Conservation (phyloP, 2,113 vertebrate species). For the Tricholaema leucomelas region DNA sequence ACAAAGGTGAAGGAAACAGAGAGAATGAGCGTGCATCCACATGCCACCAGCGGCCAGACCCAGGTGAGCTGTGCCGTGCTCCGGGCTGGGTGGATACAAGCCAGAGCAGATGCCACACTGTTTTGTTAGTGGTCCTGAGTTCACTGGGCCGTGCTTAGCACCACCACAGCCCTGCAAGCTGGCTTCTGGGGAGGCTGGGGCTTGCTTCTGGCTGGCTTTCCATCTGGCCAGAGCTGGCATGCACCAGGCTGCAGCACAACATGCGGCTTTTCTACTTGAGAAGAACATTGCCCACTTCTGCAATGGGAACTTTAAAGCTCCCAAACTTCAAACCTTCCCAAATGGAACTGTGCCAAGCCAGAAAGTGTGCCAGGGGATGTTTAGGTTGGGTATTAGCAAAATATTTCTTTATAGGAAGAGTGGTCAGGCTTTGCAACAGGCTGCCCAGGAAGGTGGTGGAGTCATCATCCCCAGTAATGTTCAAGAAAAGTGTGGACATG, state of each 20-base stretch:
- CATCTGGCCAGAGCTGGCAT: not conserved
- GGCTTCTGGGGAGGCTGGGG: not conserved
- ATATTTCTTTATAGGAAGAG: no score
- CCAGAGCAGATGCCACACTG: not conserved
- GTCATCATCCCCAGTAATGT: no score
- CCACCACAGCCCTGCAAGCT: rapidly evolving
- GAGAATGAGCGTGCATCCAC: rapidly evolving
- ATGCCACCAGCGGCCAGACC: not conserved
- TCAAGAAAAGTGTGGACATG: no score
- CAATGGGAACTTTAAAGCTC: not conserved
- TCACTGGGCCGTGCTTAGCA: not conserved
- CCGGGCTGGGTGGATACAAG: not conserved
- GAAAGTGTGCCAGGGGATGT: no score
- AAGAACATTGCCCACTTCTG: not conserved
- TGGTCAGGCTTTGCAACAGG: no score
- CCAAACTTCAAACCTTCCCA: not conserved
- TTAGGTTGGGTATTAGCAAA: no score
- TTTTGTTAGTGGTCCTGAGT: not conserved
- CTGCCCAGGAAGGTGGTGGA: no score
- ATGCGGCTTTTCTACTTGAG: not conserved
- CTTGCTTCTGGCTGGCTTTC: not conserved
- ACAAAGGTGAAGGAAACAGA: not conserved
- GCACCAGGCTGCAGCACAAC: not conserved
- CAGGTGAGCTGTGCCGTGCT: rapidly evolving
- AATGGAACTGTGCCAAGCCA: no score